phyloP scores from a whole-genome alignment of 2,888 invertebrate genomes.

The Tenodera sinensis region DNA sequence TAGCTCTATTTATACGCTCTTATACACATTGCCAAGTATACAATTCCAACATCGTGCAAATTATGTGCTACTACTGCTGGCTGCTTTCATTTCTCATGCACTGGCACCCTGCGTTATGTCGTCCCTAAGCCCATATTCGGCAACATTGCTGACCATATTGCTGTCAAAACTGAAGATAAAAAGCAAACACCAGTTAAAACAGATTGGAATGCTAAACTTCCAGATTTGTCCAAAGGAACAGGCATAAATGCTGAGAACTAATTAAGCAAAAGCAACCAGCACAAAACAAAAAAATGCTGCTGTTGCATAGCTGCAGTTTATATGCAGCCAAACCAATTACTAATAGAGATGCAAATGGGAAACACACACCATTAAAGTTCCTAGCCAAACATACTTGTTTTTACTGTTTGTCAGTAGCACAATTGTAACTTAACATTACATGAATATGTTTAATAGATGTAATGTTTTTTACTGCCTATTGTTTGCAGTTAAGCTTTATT shows the following conservation, averaged over 20 bases:
- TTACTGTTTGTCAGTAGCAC: no score
- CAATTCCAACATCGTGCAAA: no score
- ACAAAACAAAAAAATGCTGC: no score
- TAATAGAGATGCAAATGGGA: background rate
- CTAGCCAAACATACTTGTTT: background rate
- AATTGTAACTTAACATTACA: background rate
- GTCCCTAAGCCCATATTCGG: no score
- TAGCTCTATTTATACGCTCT: no score
- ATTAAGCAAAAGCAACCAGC: background rate
- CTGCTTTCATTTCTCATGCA: no score
- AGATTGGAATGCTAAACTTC: background rate
- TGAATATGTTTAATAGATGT: background rate
- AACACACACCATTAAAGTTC: background rate
- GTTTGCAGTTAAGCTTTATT: background rate
- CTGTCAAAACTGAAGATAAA: background rate
- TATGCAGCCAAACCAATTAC: background rate
- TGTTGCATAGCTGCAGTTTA: background rate
- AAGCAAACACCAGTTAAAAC: background rate
- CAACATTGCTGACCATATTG: background rate
- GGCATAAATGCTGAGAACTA: background rate
- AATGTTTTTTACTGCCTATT: background rate
- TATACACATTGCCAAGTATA: no score
- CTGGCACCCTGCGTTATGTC: no score
- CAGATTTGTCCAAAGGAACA: background rate
- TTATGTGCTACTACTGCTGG: no score